A percentile compares a stretch with the other conserved stretches of the same genome.
phyloP scores from a whole-genome alignment of 92 coral and sea anemone genomes.

The Siderastrea radians region DNA sequence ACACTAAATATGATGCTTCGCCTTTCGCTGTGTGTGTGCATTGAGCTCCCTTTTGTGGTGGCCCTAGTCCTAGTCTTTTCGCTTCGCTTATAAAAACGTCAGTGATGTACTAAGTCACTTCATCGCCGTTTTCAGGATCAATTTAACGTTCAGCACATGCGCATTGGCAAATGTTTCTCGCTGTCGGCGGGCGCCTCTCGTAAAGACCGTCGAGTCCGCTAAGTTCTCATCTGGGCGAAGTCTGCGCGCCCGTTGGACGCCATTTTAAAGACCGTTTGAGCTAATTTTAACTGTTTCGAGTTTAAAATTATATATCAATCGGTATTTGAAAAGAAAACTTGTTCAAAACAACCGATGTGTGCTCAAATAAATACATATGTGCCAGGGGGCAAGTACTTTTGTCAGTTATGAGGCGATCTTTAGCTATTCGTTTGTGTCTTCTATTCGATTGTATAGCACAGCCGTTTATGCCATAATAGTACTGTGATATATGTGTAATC shows the following conservation, averaged over 20 bases:
- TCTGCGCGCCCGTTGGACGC: constrained; percentile 14
- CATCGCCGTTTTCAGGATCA: neutral
- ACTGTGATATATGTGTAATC: neutral
- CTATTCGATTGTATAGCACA: neutral
- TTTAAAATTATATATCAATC: neutral
- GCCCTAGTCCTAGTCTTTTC: neutral
- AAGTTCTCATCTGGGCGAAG: neutral
- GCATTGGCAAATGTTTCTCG: neutral
- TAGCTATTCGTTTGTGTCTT: neutral
- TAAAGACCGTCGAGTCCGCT: neutral
- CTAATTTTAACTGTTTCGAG: neutral
- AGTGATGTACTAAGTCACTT: neutral
- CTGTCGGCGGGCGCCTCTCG: neutral
- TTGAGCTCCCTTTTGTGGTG: neutral
- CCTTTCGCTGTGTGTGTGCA: neutral
- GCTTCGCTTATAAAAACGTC: neutral
- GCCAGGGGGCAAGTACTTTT: too few relatives aligned
- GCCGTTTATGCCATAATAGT: neutral
- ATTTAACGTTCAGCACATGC: neutral
- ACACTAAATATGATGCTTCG: neutral
- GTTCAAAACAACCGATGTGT: neutral
- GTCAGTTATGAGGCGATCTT: neutral
- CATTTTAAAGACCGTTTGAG: constrained; percentile 20
- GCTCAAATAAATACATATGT: neutral
- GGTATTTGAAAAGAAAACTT: neutral